phyloP scores from a whole-genome alignment of 2,888 invertebrate species.

The Amphipoea lucens region DNA sequence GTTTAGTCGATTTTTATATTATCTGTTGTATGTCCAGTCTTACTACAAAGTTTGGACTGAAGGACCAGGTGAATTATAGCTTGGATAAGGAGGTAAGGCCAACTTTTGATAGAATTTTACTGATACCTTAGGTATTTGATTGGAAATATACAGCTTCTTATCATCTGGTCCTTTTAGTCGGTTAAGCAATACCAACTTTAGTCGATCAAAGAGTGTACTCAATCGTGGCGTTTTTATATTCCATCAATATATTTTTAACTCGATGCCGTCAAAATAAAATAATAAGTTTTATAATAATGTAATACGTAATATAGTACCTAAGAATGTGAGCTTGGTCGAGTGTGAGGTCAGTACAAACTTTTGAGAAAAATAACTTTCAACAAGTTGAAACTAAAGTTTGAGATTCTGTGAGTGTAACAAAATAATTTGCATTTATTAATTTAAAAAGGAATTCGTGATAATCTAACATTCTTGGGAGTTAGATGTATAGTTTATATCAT shows the following conservation, averaged over 20 bases:
- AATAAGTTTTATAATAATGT: conserved; percentile 64
- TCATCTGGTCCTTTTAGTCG: conserved; percentile 24
- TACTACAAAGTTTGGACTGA: conserved; percentile 19
- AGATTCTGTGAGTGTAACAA: conserved; percentile 62
- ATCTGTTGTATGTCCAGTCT: conserved; percentile 12
- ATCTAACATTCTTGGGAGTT: conserved; percentile 68
- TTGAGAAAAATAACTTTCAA: conserved; percentile 71
- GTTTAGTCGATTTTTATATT: conserved; percentile 35
- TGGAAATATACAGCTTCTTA: conserved; percentile 1
- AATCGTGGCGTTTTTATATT: conserved; percentile 48
- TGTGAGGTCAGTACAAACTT: conserved; percentile 79
- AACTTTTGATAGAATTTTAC: conserved; percentile 40
- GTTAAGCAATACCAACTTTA: conserved; percentile 31
- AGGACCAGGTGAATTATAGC: conserved; percentile 6
- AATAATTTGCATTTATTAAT: conserved; percentile 84
- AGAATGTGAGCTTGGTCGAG: conserved; percentile 67
- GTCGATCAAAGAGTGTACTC: conserved; percentile 35
- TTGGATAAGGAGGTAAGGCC: background rate
- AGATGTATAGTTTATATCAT: conserved; percentile 67
- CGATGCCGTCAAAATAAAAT: conserved; percentile 64
- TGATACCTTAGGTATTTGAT: conserved; percentile 13
- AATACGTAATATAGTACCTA: conserved; percentile 62
- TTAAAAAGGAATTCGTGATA: conserved; percentile 78
- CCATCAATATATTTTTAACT: conserved; percentile 37
- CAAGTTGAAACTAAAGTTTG: conserved; percentile 75